Evolutionary conservation across 1,140 invertebrate species (phyloP).

Genomic region (Brachionus angularis): DNA sequence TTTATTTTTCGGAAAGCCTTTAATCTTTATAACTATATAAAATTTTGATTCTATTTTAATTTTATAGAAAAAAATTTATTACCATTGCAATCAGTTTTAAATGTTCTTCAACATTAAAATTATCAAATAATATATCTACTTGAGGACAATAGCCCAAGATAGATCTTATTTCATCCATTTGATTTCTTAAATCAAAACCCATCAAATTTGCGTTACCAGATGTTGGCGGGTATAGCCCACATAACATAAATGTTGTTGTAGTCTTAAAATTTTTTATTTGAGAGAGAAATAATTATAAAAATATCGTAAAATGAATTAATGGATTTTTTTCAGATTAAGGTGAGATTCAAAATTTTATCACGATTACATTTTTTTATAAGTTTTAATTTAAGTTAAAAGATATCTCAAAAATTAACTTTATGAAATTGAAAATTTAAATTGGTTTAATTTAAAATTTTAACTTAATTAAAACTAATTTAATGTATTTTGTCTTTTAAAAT

Average conservation of each 20-base stretch:
- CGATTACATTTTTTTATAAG: not conserved
- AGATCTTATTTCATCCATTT: constrained; percentile 62
- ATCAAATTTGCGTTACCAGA: constrained; percentile 68
- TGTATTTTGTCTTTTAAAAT: no score
- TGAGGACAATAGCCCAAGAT: constrained; percentile 85
- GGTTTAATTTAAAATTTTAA: no score
- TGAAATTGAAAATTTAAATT: no score
- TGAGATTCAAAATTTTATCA: no score
- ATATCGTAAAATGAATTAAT: no score
- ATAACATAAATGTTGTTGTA: constrained; percentile 44
- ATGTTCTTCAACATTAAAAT: constrained; percentile 84
- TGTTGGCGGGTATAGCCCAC: constrained; percentile 69
- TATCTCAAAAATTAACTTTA: no score
- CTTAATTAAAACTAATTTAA: no score
- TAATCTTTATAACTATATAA: constrained; percentile 61
- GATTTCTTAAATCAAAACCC: constrained; percentile 64
- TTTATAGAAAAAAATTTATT: not conserved
- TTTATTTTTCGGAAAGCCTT: constrained; percentile 64
- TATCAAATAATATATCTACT: constrained; percentile 85
- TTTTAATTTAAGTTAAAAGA: not conserved
- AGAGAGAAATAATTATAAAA: no score
- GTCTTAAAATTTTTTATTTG: no score
- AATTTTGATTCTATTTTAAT: not conserved
- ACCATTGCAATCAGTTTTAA: constrained; percentile 73
- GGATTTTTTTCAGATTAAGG: no score